phyloP scores from a whole-genome alignment of 2,888 invertebrate species.

The Branchipolynoe longqiensis region DNA sequence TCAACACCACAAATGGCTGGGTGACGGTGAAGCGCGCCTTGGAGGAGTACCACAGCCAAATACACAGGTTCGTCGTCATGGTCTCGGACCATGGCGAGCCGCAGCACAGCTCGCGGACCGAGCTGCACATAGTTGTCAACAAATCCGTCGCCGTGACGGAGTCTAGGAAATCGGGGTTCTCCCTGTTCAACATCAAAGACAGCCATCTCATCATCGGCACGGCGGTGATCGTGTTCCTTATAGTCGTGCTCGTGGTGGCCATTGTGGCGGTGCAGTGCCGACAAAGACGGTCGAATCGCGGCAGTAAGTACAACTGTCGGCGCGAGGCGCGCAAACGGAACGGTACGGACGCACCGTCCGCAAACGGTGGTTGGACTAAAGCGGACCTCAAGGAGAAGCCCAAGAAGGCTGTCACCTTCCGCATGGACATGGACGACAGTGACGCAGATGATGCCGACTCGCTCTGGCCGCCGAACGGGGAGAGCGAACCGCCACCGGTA shows the following conservation, averaged over 20 bases:
- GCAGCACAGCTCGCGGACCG: slow-evolving; percentile 17
- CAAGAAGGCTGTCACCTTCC: slow-evolving; percentile 60
- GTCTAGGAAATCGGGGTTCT: slow-evolving; percentile 57
- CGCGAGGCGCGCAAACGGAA: slow-evolving; percentile 50
- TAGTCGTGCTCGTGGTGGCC: slow-evolving; percentile 46
- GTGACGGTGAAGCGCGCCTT: slow-evolving; percentile 34
- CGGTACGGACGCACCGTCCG: slow-evolving; percentile 36
- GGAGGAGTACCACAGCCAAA: slow-evolving; percentile 48
- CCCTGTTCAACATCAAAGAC: slow-evolving; percentile 58
- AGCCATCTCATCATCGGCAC: slow-evolving; percentile 57
- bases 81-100: slow-evolving; percentile 57
- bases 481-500: slow-evolving; percentile 49
- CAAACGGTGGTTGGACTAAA: slow-evolving; percentile 43
- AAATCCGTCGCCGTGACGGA: slow-evolving; percentile 41
- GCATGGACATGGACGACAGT: slow-evolving; percentile 59
- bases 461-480: slow-evolving; percentile 58
- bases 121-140: slow-evolving; percentile 58
- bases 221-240: slow-evolving; percentile 44
- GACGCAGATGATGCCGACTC: slow-evolving; percentile 56
- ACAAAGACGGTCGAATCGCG: slow-evolving; percentile 30
- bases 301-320: slow-evolving; percentile 55
- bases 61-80: slow-evolving; percentile 49
- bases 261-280: slow-evolving; percentile 55
- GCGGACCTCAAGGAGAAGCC: slow-evolving; percentile 58
- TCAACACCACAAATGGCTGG: slow-evolving; percentile 53